Evolutionary conservation across 92 coral and sea anemone genomes (phyloP).

Genomic region (Palythoa grandiflora): DNA sequence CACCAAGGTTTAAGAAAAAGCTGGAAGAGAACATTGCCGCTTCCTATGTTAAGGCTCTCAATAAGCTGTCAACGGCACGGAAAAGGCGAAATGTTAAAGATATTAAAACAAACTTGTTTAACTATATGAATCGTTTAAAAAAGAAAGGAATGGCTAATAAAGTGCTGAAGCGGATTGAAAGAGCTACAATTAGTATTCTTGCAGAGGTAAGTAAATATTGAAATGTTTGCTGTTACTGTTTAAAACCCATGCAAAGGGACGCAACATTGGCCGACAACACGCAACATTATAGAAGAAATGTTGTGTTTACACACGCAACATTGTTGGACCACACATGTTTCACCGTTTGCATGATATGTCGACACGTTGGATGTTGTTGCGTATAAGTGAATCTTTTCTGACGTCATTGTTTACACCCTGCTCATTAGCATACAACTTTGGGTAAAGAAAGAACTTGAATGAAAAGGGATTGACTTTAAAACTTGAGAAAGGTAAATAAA

Average conservation of each 20-base stretch:
- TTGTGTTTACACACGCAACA: not conserved
- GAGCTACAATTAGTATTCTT: slow-evolving; percentile 12
- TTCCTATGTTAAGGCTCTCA: not conserved
- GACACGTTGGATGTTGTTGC: too few relatives aligned
- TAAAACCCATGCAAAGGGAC: not conserved
- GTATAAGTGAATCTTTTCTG: too few relatives aligned
- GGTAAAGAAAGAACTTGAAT: too few relatives aligned
- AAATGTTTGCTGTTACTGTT: too few relatives aligned
- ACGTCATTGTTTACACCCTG: too few relatives aligned
- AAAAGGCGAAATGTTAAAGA: slow-evolving; percentile 33
- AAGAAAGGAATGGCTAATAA: not conserved
- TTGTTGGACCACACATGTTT: too few relatives aligned
- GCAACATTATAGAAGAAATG: too few relatives aligned
- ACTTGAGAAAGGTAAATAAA: too few relatives aligned
- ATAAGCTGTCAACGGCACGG: slow-evolving; percentile 18
- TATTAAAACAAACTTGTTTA: not conserved
- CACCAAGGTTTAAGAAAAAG: slow-evolving; percentile 32
- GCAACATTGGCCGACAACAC: not conserved
- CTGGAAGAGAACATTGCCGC: slow-evolving; percentile 22
- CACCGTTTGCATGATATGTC: too few relatives aligned
- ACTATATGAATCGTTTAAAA: not conserved
- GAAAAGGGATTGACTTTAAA: too few relatives aligned
- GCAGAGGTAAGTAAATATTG: slow-evolving; percentile 5
- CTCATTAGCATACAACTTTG: too few relatives aligned
- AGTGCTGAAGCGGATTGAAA: not conserved